Evolutionary conservation across 2,797 vertebrate species (phyloP).

Genomic region (Antennarius maculatus): DNA sequence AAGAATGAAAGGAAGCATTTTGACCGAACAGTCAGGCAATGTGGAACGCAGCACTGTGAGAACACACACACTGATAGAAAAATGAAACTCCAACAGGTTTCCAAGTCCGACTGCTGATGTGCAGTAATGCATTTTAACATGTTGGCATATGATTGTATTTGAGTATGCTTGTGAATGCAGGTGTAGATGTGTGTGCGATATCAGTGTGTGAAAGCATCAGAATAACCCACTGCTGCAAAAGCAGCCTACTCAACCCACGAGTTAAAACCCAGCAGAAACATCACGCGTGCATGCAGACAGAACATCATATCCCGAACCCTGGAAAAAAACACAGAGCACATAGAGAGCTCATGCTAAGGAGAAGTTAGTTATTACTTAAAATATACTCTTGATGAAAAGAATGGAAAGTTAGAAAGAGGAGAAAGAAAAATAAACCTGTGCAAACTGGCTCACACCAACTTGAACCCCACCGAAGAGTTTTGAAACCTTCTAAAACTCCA

Average conservation of each 20-base stretch:
- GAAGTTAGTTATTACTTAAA: constrained; percentile 41
- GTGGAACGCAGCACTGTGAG: constrained; percentile 19
- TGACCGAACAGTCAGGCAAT: constrained; percentile 27
- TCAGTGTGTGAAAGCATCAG: constrained; percentile 31
- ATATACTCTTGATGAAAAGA: constrained; percentile 15
- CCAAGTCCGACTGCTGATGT: constrained; percentile 15
- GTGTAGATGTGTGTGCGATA: constrained; percentile 1
- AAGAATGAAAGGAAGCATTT: constrained; percentile 21
- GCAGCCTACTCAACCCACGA: constrained; percentile 9
- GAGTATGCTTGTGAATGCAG: constrained; percentile 3
- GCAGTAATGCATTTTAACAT: constrained; percentile 26
- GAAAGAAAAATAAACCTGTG: constrained; percentile 44
- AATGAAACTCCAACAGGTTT: constrained; percentile 22
- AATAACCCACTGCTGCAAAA: constrained; percentile 22
- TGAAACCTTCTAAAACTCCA: constrained; percentile 32
- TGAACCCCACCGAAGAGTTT: constrained; percentile 39
- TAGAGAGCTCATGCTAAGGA: constrained; percentile 11
- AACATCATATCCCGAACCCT: no score
- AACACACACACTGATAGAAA: constrained; percentile 18
- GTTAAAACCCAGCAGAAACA: constrained; percentile 38
- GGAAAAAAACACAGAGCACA: not conserved
- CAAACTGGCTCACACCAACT: constrained; percentile 80
- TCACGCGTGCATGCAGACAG: constrained; percentile 43
- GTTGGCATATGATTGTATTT: constrained; percentile 19
- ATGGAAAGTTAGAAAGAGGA: constrained; percentile 5